Conservation (phyloP, 2,888 invertebrate species). For the Sinodicranocentrus sp. region DNA sequence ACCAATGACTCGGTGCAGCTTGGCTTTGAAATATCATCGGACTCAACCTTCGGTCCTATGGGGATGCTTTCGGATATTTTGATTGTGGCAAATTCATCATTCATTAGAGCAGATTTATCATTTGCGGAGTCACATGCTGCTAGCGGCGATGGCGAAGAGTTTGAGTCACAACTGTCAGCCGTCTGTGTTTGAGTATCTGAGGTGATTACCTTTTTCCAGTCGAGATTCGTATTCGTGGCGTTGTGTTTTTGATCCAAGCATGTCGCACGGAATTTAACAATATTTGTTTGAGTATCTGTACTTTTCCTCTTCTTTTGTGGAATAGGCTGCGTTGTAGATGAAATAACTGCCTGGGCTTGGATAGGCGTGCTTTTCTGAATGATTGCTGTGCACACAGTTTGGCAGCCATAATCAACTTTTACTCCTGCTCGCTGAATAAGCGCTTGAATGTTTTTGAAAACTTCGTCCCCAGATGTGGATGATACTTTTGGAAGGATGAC, state of each 20-base stretch:
- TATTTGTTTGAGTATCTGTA: conserved; percentile 62
- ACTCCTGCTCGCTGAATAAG: conserved; percentile 46
- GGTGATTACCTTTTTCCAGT: conserved; percentile 61
- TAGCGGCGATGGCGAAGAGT: not conserved
- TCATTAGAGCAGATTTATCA: conserved; percentile 33
- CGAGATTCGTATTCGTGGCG: conserved; percentile 58
- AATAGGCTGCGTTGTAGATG: not conserved
- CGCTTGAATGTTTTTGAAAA: conserved; percentile 44
- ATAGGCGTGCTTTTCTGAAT: conserved; percentile 40
- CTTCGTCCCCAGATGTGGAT: not conserved
- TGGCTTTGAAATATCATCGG: too few relatives aligned
- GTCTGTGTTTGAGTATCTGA: conserved; percentile 64
- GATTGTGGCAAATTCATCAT: conserved; percentile 59
- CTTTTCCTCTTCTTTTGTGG: conserved; percentile 64
- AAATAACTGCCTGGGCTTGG: not conserved
- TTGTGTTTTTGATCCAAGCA: conserved; percentile 58
- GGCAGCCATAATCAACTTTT: conserved; percentile 61
- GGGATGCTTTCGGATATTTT: conserved; percentile 44
- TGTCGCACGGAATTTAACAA: conserved; percentile 62
- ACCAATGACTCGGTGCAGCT: too few relatives aligned
- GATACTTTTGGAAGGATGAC: conserved; percentile 40
- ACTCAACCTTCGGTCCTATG: too few relatives aligned
- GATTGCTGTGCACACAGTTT: conserved; percentile 58
- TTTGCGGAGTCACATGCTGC: not conserved
- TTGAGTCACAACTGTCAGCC: conserved; percentile 23